Base-by-base conservation (phyloP, 2,797 vertebrate species). In the Sebastes goodei region DNA sequence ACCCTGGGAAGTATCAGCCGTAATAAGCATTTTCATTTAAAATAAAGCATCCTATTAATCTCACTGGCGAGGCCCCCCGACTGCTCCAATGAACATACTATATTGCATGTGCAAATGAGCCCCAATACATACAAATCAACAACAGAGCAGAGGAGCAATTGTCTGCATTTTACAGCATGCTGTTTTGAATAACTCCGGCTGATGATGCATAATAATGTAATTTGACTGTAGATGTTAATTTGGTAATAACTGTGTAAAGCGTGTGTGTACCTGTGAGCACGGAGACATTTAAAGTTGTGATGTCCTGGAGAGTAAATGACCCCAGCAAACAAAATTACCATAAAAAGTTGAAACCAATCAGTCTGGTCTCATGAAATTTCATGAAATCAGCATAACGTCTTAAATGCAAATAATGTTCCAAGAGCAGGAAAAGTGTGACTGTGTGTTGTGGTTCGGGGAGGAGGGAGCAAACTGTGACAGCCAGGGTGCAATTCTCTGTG, bases 11-110 rank as follows among this genome's bases (percentile, higher is more conserved):
- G 85, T 80, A 83, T 88, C 87, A 67, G 84, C 77, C 79, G 78
- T 91, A 91, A 92, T 94, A 92, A 95, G 89, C 82, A 85, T 92
- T 94, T 93, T 92, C 89, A 89, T 93, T 94, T 93, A 91, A 91
- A 93, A 88, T 89, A 94, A 95, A 92, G 87, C 82, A 81, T 89
- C 84, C 57, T 89, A 93, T 94, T 93, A 92, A 94, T 95, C 89
- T 93, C 80, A 60, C 53, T 49, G 23, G 55, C 32, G 75, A 77
- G 75, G 70, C 84, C 83, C 81, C 10, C 86, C 74, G 60, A 84
- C 84, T 73, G 87, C 81, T 83, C 52, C 61, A 46, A 70, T 89
- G 81, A 88, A 86, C 38, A 79, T 86, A 86, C 87, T 89, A 53
- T 76, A 90, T 92, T 78, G 73, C 87, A 83, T 82, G 83, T 91